These are phyloP conservation scores for Potamarius usumacintae DNA, from an alignment of 2,113 vertebrate genomes.

Conservation along the genomic window DNA sequence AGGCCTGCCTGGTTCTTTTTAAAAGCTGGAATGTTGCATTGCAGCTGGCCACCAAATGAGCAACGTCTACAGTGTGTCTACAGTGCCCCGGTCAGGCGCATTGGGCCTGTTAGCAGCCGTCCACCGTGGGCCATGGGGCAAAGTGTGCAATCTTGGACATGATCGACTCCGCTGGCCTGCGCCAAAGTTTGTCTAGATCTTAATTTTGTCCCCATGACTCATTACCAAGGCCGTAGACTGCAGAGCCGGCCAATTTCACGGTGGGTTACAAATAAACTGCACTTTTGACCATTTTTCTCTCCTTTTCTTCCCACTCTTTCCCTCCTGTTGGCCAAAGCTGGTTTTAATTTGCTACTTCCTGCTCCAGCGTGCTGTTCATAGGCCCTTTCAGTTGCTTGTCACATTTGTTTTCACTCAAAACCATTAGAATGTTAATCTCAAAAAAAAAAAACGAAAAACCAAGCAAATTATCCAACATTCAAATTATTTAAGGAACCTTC, in stretches of 20 bases:
- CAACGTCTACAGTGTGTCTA: slow-evolving; percentile 22
- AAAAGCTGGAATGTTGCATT: slow-evolving; percentile 51
- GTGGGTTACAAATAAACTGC: slow-evolving; percentile 74
- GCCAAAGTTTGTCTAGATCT: slow-evolving; percentile 53
- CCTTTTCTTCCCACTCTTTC: slow-evolving; percentile 53
- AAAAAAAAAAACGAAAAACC: slow-evolving; percentile 37
- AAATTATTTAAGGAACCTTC: slow-evolving; percentile 67
- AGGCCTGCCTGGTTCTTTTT: slow-evolving; percentile 43
- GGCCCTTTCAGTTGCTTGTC: slow-evolving; percentile 43
- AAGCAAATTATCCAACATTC: slow-evolving; percentile 44
- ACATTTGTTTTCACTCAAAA: slow-evolving; percentile 68
- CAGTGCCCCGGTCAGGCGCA: slow-evolving; percentile 26
- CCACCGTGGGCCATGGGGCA: slow-evolving; percentile 51
- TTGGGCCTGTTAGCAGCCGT: slow-evolving; percentile 51
- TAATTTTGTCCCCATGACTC: slow-evolving; percentile 52
- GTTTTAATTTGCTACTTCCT: slow-evolving; percentile 73
- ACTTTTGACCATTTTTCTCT: slow-evolving; percentile 64
- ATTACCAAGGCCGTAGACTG: slow-evolving; percentile 59
- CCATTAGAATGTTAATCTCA: slow-evolving; percentile 59
- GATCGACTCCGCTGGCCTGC: slow-evolving; percentile 48
- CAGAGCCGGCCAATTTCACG: slow-evolving; percentile 74
- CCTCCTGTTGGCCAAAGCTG: slow-evolving; percentile 60
- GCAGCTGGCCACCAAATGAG: slow-evolving; percentile 71
- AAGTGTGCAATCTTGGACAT: slow-evolving; percentile 48
- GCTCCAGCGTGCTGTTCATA: slow-evolving; percentile 55